Conservation (phyloP, 2,888 invertebrate genomes). For the Ichneumon xanthorius region DNA sequence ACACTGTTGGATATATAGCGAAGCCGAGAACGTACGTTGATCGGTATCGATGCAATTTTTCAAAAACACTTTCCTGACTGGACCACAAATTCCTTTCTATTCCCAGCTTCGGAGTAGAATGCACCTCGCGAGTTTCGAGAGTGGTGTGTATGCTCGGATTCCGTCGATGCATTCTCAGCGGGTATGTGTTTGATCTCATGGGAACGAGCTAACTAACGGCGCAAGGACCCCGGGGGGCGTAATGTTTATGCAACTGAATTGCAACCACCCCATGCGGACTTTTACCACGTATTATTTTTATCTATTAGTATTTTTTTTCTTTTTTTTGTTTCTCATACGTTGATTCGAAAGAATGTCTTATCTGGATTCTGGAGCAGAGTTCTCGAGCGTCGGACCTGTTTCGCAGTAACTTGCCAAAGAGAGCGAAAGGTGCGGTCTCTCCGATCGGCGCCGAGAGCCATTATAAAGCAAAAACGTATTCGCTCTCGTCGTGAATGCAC, state of each 20-base stretch:
- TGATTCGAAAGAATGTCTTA: slow-evolving; percentile 17
- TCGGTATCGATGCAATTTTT: slow-evolving; percentile 51
- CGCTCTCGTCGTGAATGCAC: slow-evolving; percentile 49
- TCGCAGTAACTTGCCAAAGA: slow-evolving; percentile 12
- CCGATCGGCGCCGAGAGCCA: background rate
- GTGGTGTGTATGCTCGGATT: background rate
- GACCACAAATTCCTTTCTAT: slow-evolving; percentile 56
- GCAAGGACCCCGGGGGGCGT: slow-evolving; percentile 6
- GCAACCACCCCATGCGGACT: background rate
- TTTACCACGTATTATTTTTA: slow-evolving; percentile 30
- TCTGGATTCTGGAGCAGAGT: slow-evolving; percentile 40
- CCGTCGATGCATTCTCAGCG: background rate
- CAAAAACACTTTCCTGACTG: slow-evolving; percentile 22
- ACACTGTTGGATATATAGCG: background rate
- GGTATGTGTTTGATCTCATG: slow-evolving; percentile 27
- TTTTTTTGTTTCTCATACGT: background rate
- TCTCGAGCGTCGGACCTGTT: background rate
- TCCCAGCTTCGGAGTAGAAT: slow-evolving; percentile 14
- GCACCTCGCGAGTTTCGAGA: slow-evolving; percentile 12
- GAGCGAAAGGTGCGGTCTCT: slow-evolving; percentile 47
- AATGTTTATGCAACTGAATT: slow-evolving; percentile 31
- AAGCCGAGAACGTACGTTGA: slow-evolving; percentile 27
- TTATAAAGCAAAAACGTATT: slow-evolving; percentile 20
- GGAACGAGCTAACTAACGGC: slow-evolving; percentile 24
- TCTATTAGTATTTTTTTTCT: background rate